Conservation (phyloP, 2,113 vertebrate species). For the Athene cunicularia region DNA sequence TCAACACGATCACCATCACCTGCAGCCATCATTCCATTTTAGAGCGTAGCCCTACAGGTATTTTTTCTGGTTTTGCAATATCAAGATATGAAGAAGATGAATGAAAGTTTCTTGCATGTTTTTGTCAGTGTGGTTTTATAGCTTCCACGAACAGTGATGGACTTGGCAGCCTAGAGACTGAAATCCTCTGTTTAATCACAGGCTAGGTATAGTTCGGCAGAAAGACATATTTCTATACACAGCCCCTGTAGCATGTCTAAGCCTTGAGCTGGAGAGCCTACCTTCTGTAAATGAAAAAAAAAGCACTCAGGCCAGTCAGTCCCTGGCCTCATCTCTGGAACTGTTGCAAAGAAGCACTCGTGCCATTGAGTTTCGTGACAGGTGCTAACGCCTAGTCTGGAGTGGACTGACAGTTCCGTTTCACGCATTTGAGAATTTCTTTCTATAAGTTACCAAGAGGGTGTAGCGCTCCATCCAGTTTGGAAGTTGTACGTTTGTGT, state of each 20-base stretch:
- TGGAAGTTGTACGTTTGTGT: not conserved
- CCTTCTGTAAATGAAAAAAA: not conserved
- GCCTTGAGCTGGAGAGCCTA: not conserved
- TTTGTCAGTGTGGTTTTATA: slow-evolving; percentile 43
- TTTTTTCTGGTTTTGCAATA: slow-evolving; percentile 18
- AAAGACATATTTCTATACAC: not conserved
- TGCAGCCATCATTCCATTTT: slow-evolving; percentile 14
- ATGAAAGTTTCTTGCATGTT: slow-evolving; percentile 39
- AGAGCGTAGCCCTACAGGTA: not conserved
- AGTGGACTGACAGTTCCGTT: not conserved
- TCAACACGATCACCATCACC: not conserved
- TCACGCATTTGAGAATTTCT: not conserved
- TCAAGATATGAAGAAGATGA: slow-evolving; percentile 31
- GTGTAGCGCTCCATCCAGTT: not conserved
- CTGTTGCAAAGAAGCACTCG: not conserved
- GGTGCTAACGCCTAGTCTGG: not conserved
- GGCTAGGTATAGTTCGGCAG: not conserved
- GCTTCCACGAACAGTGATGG: not conserved
- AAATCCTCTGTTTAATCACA: slow-evolving; percentile 63
- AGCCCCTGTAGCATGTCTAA: slow-evolving; percentile 2
- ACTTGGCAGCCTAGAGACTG: slow-evolving; percentile 41
- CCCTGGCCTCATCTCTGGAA: not conserved
- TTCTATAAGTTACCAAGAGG: not conserved
- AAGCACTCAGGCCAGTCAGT: not conserved
- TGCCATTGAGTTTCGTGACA: not conserved